Conservation (phyloP, 64 coral and sea anemone genomes). For the Dendrophyllia cribrosa region DNA sequence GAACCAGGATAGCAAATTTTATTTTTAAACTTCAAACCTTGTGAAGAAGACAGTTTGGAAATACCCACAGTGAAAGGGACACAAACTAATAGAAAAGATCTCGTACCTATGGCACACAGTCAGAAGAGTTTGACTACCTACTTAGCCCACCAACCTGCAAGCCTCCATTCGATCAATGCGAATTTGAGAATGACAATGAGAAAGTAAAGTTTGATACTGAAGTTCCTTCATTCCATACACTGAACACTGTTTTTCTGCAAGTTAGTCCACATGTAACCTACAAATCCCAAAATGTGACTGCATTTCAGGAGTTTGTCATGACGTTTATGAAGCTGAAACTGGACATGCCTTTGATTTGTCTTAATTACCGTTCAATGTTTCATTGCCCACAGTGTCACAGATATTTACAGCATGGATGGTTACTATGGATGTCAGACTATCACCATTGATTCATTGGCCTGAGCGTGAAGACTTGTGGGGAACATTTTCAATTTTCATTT, state of each 20-base stretch:
- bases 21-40: constrained; percentile 19
- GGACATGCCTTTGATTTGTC: constrained; percentile 28
- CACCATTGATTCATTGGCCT: no score
- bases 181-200: constrained; percentile 52
- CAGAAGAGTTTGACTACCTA: constrained; percentile 66
- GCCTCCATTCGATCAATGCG: constrained; percentile 35
- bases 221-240: constrained; percentile 52
- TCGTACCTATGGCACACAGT: no score
- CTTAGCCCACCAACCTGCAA: constrained; percentile 34
- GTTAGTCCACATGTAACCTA: constrained; percentile 45
- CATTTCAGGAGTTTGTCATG: constrained; percentile 70
- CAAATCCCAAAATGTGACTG: constrained; percentile 2
- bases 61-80: constrained; percentile 65
- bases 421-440: neutral
- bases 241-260: constrained; percentile 46
- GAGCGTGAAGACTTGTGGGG: constrained; percentile 30
- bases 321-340: constrained; percentile 42
- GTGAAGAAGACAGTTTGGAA: constrained; percentile 14
- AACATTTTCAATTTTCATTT: constrained; percentile 18
- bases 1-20: constrained; percentile 49
- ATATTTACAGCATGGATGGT: constrained; percentile 30
- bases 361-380: constrained; percentile 17
- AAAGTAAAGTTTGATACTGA: constrained; percentile 67
- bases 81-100: no score
- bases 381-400: constrained; percentile 19